Conservation (phyloP, 2,888 invertebrate genomes). For the Vannuccia rotundouncinata region DNA sequence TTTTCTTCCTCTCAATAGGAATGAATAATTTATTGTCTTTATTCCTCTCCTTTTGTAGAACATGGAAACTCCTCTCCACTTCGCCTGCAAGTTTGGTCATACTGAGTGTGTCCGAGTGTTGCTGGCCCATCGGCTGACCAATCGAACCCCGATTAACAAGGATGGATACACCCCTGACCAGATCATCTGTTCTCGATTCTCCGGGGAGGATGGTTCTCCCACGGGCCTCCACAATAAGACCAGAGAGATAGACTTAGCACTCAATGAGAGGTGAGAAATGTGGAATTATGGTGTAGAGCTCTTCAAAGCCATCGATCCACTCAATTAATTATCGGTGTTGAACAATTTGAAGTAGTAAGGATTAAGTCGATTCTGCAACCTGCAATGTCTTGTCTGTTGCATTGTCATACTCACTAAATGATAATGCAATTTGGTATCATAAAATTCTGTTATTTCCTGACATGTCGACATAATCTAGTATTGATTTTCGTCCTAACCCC, state of each 20-base stretch:
- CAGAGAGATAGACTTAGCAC: background rate
- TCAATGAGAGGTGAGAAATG: constrained; percentile 13
- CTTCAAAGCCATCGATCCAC: too few relatives aligned
- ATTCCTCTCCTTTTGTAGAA: constrained; percentile 44
- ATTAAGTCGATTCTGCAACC: too few relatives aligned
- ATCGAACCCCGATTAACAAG: constrained; percentile 68
- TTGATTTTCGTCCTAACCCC: too few relatives aligned
- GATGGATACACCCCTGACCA: constrained; percentile 69
- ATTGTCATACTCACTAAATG: too few relatives aligned
- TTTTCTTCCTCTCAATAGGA: background rate
- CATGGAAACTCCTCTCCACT: constrained; percentile 80
- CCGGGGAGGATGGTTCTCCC: background rate
- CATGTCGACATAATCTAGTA: too few relatives aligned
- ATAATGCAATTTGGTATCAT: too few relatives aligned
- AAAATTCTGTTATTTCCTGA: too few relatives aligned
- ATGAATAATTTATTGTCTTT: background rate
- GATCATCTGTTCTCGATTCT: constrained; percentile 60
- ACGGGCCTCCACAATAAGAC: background rate
- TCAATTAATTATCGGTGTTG: too few relatives aligned
- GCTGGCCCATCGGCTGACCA: constrained; percentile 73
- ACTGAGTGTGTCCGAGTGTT: constrained; percentile 71
- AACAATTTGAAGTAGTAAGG: too few relatives aligned
- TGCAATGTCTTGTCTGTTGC: too few relatives aligned
- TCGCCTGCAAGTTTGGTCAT: constrained; percentile 83
- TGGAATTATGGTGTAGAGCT: background rate